Evolutionary conservation across 2,888 invertebrate species (phyloP), one percentile per base, ranked within the genome.

Genomic region (Leucophenga maculata): DNA sequence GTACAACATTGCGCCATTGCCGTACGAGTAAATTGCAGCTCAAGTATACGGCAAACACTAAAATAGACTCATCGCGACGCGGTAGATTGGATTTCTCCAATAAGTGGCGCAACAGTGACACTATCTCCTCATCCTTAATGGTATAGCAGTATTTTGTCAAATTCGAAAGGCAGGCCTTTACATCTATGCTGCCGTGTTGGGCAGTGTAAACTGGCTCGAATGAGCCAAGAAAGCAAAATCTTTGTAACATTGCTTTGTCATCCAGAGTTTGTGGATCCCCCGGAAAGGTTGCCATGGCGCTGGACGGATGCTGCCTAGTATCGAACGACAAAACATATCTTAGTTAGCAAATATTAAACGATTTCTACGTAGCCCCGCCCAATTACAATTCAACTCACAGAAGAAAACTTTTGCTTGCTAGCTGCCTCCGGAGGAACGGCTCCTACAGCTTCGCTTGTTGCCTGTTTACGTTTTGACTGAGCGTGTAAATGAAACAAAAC

Each of bases 41-140:
- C 14, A 88, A 73, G 54, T 83, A 87, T 4, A 78, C 74, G 13
- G 87, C 88, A 67, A 85, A 82, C 3, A 80, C 75, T 46, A 88
- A 82, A 11, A 85, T 69, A 1, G 79, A 68, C 78, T 88, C 88
- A 77, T 88, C 87, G 26, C 69, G 77, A 1, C 88, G 83, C 18
- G 86, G 81, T 48, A 85, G 69, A 55, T 67, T 71, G 3, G 65
- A 31, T 13, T 71, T 57, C 6, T 75, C 70, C 20, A 85, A 69
- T 6, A 79, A 62, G 3, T 75, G 69, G 20, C 9, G 65, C 50
- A 84, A 70, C 14, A 81, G 78, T 1, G 72, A 69, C 0, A 80
- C 11, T 62, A 87, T 76, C 1, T 75, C 74, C 0, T 22, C 22
- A 4, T 75, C 78, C 14, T 70, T 72, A 0, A 87, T 55, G 6